Percentiles rank a stretch among this genome's conserved stretches.
These are phyloP conservation scores for Poeciliopsis prolifica DNA, from an alignment of 2,113 vertebrate genomes.

Conservation along the genomic window DNA sequence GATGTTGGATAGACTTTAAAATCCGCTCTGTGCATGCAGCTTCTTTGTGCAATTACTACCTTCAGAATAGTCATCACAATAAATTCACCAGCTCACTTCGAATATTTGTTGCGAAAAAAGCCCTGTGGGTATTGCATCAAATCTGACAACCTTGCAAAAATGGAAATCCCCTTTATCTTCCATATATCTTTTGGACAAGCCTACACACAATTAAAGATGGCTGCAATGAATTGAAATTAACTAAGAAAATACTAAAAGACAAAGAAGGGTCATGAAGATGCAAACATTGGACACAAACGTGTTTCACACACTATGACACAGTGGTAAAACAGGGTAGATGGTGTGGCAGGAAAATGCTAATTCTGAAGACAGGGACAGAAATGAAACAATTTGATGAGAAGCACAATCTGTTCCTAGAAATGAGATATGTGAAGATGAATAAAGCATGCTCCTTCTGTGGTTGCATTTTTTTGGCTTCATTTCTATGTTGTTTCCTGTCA, in stretches of 20 bases:
- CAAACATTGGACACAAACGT: constrained; percentile 4
- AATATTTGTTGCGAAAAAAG: constrained; percentile 35
- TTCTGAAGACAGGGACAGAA: constrained; percentile 11
- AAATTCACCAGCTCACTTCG: constrained; percentile 19
- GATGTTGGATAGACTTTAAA: constrained; percentile 9
- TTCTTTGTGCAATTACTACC: constrained; percentile 7
- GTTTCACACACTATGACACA: background rate
- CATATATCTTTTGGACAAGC: constrained; percentile 40
- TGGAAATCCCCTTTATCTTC: constrained; percentile 51
- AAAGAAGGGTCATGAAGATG: background rate
- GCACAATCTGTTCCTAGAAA: background rate
- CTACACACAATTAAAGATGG: constrained; percentile 7
- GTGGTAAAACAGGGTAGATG: constrained; percentile 9
- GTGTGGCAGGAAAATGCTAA: constrained; percentile 9
- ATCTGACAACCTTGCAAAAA: constrained; percentile 12
- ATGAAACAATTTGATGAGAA: constrained; percentile 3
- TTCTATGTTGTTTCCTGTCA: constrained; percentile 25
- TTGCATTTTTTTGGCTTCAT: constrained; percentile 21
- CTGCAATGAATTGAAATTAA: too few species aligned
- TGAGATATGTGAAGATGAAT: constrained; percentile 2
- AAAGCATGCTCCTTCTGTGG: constrained; percentile 6
- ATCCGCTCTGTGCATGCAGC: constrained; percentile 21
- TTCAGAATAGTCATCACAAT: constrained; percentile 39
- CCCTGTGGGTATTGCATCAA: constrained; percentile 16
- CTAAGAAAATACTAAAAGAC: background rate